These are phyloP conservation scores for Synanthedon formicaeformis DNA, from an alignment of 2,888 invertebrate species.

Conservation along the genomic window DNA sequence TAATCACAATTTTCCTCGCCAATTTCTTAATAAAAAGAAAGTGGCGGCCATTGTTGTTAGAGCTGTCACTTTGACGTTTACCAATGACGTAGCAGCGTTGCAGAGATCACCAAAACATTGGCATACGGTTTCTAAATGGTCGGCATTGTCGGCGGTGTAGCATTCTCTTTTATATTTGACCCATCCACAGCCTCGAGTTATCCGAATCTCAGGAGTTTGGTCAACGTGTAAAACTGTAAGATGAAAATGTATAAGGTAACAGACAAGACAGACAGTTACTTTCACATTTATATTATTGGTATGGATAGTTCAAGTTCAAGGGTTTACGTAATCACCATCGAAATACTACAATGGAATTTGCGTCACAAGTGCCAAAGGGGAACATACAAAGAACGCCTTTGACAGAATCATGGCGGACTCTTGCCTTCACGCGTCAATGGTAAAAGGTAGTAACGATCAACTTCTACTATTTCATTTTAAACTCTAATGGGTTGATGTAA, in stretches of 20 bases:
- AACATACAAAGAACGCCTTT: no score
- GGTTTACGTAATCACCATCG: no score
- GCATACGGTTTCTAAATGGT: constrained; percentile 71
- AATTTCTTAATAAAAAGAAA: constrained; percentile 18
- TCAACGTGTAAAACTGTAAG: constrained; percentile 42
- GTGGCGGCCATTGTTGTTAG: constrained; percentile 15
- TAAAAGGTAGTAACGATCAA: no score
- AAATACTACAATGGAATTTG: no score
- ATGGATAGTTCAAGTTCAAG: no score
- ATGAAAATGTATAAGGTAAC: background rate
- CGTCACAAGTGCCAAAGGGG: no score
- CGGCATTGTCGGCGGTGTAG: constrained; percentile 70
- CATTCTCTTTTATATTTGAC: constrained; percentile 53
- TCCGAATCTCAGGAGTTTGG: constrained; percentile 41
- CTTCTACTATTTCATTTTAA: no score
- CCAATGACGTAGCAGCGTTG: constrained; percentile 42
- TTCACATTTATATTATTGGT: no score
- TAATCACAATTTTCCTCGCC: constrained; percentile 15
- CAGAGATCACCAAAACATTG: constrained; percentile 73
- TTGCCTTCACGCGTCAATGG: no score
- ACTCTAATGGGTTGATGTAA: no score
- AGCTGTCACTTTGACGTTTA: constrained; percentile 22
- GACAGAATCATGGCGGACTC: no score
- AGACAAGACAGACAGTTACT: no score
- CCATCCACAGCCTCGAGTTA: constrained; percentile 74